These are phyloP conservation scores for Chrysotoxum bicinctum DNA, from an alignment of 2,888 invertebrate genomes.

Conservation along the genomic window DNA sequence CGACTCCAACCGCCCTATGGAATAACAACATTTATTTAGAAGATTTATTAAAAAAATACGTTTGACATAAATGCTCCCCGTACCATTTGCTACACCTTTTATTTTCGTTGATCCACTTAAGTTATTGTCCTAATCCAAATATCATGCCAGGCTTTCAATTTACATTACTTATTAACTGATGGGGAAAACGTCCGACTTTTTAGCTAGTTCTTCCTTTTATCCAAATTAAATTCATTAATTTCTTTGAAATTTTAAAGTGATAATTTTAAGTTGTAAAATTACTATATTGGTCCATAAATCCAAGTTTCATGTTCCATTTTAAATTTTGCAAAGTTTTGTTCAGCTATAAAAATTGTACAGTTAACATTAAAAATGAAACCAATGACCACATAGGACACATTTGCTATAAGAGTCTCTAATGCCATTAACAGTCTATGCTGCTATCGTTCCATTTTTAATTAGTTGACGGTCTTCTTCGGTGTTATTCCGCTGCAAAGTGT, in stretches of 20 bases:
- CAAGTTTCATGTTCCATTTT: background rate
- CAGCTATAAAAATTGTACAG: background rate
- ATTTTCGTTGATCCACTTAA: too few species aligned
- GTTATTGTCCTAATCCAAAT: too few species aligned
- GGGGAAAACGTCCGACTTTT: too few species aligned
- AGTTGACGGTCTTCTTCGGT: background rate
- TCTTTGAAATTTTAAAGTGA: background rate
- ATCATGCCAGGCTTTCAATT: too few species aligned
- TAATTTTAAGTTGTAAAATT: background rate
- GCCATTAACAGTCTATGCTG: background rate
- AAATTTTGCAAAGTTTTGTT: background rate
- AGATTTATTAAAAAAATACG: too few species aligned
- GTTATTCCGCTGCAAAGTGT: background rate
- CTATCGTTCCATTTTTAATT: background rate
- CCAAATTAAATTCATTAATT: background rate
- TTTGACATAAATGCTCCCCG: too few species aligned
- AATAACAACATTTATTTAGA: too few species aligned
- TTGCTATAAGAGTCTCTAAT: background rate
- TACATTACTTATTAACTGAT: too few species aligned
- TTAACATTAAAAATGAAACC: background rate
- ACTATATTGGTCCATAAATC: background rate
- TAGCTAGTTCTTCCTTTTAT: too few species aligned
- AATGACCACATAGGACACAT: background rate
- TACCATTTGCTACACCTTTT: too few species aligned
- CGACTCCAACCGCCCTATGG: too few species aligned